Evolutionary conservation across 35 echinoderm and acorn worm species (phyloP), one percentile per base, ranked within the genome.

Genomic region (Hemicentrotus pulcherrimus): DNA sequence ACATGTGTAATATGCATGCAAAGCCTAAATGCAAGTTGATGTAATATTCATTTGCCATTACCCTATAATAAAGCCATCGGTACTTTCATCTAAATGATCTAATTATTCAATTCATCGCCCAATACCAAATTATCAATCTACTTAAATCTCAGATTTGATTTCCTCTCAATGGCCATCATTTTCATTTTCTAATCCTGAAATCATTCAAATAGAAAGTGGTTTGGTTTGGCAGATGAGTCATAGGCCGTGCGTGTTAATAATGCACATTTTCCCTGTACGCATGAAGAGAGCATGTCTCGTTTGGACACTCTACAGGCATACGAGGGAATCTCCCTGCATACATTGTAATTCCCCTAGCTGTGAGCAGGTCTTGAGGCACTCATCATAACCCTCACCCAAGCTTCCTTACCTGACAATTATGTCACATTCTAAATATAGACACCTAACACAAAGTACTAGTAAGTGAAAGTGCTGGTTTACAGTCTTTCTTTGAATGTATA

Each of bases 121-220:
- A 22, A 78, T 78, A 28, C 65, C 22, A 78, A 28, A 6, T 8
- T 78, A 78, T 28, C 65, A 78, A 78, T n/a, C 65, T 78, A 78
- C 65, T 78, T 78, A n/a, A 78, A 78, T 78, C 65, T 78, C 65
- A 78, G 19, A 78, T 78, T 78, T 78, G 65, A 78, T 78, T 78
- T 78, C 24, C 65, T 78, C 65, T 28, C 52, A 59, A 59, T 59
- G 52, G 52, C 16, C 0, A 14, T 59, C 19, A n/a, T 78, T 78
- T 18, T 78, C 65, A 15, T 78, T 78, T 28, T 78, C 22, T n/a
- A 78, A n/a, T 78, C 65, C 18, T 28, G 24, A 78, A 78, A 5
- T 78, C 65, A 78, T 78, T 16, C 18, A 78, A 78, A 78, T 78
- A 78, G 50, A 10, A 28, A 70, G 16, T 78, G 22, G 65, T 78